A percentile compares a stretch with the other conserved stretches of the same genome.
phyloP scores from a whole-genome alignment of 2,113 vertebrate species.

The Crypturellus undulatus region DNA sequence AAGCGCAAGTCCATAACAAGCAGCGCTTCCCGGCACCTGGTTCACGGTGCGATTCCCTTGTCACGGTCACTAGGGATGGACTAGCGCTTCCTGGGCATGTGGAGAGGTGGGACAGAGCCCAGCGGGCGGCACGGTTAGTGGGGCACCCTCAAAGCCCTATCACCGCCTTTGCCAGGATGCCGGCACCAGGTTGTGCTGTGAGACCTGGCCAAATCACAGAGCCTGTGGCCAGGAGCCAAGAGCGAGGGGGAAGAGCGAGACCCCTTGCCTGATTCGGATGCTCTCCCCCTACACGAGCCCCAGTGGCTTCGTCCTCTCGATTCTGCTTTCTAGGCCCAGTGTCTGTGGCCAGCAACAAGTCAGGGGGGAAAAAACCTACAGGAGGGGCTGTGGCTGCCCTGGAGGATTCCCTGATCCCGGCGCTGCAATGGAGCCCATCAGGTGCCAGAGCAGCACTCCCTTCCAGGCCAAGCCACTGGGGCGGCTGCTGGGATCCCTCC shows the following conservation, averaged over 20 bases:
- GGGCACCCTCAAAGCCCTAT: not conserved
- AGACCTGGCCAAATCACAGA: not conserved
- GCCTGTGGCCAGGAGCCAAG: not conserved
- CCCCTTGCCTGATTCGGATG: rapidly evolving
- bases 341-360: not conserved
- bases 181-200: not conserved
- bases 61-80: rapidly evolving
- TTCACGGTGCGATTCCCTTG: not conserved
- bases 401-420: not conserved
- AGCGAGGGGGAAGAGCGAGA: not conserved
- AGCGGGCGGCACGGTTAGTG: not conserved
- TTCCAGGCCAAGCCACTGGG: not conserved
- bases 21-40: not conserved
- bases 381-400: not conserved
- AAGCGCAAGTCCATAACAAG: not conserved
- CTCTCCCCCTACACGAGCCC: not conserved
- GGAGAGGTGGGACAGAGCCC: not conserved
- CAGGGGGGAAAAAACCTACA: not conserved
- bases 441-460: not conserved
- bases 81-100: not conserved
- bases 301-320: not conserved
- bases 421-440: not conserved
- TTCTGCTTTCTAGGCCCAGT: not conserved
- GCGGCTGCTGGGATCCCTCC: conserved; percentile 36
- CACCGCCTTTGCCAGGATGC: not conserved